These are phyloP conservation scores for Pogonus chalceus DNA, from an alignment of 1,140 invertebrate genomes.

Conservation along the genomic window DNA sequence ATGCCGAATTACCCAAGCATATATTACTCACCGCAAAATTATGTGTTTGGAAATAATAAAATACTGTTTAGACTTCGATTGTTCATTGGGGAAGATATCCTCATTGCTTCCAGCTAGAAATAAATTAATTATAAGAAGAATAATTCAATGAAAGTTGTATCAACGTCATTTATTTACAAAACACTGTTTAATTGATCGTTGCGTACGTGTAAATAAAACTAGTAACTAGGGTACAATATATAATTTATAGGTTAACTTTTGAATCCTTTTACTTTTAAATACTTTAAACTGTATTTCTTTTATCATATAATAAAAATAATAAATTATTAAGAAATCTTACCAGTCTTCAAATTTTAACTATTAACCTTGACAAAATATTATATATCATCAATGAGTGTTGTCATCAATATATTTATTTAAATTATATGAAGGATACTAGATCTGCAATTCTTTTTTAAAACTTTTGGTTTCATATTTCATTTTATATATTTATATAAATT, in stretches of 20 bases:
- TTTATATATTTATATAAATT: neutral
- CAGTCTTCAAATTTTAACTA: neutral
- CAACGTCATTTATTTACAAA: neutral
- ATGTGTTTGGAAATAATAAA: neutral
- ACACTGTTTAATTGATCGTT: neutral
- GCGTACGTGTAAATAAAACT: neutral
- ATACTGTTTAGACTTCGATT: neutral
- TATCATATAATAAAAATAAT: neutral
- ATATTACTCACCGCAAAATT: neutral
- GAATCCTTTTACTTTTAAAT: neutral
- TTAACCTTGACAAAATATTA: neutral
- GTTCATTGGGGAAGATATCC: neutral
- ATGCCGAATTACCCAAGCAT: neutral
- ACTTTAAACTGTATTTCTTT: neutral
- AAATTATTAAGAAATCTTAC: neutral
- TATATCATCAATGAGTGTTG: neutral
- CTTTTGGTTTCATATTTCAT: neutral
- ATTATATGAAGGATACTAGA: no score
- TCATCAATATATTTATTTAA: neutral
- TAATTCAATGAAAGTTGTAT: neutral
- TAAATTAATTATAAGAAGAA: neutral
- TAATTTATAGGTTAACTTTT: neutral
- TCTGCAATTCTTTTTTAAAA: neutral
- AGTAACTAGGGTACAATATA: neutral
- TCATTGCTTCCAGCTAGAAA: neutral